Conservation (phyloP, 1,140 invertebrate genomes). For the Tyrophagus putrescentiae region DNA sequence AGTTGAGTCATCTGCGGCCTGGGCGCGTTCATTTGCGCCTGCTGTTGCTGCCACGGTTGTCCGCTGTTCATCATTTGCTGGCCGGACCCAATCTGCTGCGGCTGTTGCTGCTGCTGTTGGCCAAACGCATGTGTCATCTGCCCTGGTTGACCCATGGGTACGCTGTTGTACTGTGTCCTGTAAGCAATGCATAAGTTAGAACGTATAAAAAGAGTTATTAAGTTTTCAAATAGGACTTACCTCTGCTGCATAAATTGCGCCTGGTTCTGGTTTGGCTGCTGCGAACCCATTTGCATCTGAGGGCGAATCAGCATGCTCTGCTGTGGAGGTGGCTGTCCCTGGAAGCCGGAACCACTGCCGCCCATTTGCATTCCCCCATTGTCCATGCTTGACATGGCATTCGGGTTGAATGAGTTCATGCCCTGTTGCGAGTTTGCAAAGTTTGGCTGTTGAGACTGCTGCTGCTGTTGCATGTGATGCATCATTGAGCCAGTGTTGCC, state of each 20-base stretch:
- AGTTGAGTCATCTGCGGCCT: constrained; percentile 28
- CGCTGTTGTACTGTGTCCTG: constrained; percentile 17
- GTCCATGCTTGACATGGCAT: constrained; percentile 9
- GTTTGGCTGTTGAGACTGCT: constrained; percentile 17
- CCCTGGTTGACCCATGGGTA: constrained; percentile 30
- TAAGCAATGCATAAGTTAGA: constrained; percentile 22
- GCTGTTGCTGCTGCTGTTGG: constrained; percentile 18
- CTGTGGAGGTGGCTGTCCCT: background rate
- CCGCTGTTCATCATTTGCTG: constrained; percentile 25
- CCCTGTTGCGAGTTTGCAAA: constrained; percentile 11
- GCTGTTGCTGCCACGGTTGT: constrained; percentile 30
- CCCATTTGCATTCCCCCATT: background rate
- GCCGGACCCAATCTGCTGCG: background rate
- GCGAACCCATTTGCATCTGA: constrained; percentile 11
- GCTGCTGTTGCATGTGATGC: constrained; percentile 21
- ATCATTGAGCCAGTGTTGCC: background rate
- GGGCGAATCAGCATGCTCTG: constrained; percentile 15
- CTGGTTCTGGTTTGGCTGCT: constrained; percentile 13
- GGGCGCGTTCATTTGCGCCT: constrained; percentile 21
- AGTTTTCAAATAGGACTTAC: background rate
- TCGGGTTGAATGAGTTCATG: constrained; percentile 18
- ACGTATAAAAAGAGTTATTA: background rate
- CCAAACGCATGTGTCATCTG: constrained; percentile 15
- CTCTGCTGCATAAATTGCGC: constrained; percentile 14
- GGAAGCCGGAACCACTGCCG: background rate